phyloP scores from a whole-genome alignment of 2,888 invertebrate genomes.

The Allacma fusca region DNA sequence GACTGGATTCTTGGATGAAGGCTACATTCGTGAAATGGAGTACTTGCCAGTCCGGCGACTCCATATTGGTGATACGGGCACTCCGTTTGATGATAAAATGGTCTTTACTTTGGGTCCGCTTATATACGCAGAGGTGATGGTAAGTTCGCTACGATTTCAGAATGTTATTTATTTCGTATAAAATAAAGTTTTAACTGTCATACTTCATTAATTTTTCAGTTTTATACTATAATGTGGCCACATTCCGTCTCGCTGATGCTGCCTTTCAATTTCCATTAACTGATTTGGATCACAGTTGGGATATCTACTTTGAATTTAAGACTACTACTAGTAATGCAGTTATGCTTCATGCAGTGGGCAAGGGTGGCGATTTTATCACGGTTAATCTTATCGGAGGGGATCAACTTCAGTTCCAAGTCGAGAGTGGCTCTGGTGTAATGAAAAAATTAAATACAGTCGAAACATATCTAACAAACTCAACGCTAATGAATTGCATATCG shows the following conservation, averaged over 20 bases:
- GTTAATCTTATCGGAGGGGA: constrained; percentile 83
- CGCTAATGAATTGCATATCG: constrained; percentile 94
- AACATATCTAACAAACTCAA: constrained; percentile 84
- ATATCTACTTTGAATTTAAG: constrained; percentile 96
- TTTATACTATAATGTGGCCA: constrained; percentile 91
- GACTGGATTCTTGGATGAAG: constrained; percentile 74
- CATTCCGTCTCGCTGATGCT: constrained; percentile 90
- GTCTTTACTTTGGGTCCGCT: constrained; percentile 89
- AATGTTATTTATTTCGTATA: constrained; percentile 17
- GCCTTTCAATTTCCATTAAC: constrained; percentile 82
- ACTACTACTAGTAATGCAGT: constrained; percentile 90
- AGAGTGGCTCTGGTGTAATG: constrained; percentile 90
- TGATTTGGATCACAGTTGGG: constrained; percentile 91
- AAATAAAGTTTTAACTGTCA: too few relatives aligned
- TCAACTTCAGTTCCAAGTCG: constrained; percentile 90
- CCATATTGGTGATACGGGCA: constrained; percentile 93
- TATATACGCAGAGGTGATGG: constrained; percentile 69
- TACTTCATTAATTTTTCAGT: constrained; percentile 65
- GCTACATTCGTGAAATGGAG: constrained; percentile 87
- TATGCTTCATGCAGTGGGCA: constrained; percentile 87
- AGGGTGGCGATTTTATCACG: constrained; percentile 88
- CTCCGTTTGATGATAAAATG: constrained; percentile 87
- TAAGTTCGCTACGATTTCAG: too few relatives aligned
- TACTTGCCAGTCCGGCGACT: constrained; percentile 91
- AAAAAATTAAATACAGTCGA: constrained; percentile 85